Percentiles rank a stretch among this genome's conserved stretches.
Conservation (phyloP, 2,113 vertebrate genomes). For the Indicator indicator region DNA sequence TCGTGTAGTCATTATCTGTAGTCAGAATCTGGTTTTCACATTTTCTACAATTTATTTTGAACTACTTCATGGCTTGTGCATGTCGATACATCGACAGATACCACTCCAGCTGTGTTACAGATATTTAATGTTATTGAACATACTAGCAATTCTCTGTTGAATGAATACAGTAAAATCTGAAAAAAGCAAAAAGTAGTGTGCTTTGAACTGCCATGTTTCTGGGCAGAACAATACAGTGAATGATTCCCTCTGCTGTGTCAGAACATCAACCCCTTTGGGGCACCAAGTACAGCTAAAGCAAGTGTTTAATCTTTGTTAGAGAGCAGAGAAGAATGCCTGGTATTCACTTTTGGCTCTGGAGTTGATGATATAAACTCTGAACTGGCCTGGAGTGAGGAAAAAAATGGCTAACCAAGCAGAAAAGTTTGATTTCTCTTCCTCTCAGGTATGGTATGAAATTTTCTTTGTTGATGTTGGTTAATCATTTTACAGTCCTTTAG, state of each 20-base stretch:
- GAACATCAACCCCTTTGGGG: background rate
- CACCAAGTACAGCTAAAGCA: background rate
- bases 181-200: background rate
- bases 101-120: conserved; percentile 9
- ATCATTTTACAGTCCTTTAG: background rate
- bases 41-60: background rate
- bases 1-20: background rate
- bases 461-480: background rate
- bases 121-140: background rate
- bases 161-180: conserved; percentile 1
- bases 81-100: background rate
- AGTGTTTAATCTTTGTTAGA: background rate
- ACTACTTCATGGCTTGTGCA: background rate
- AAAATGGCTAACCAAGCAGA: background rate
- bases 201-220: conserved; percentile 17
- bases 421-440: conserved; percentile 1
- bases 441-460: background rate
- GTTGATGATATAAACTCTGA: background rate
- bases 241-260: background rate
- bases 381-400: background rate
- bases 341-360: background rate
- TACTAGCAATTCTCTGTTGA: background rate
- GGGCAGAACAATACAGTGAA: conserved; percentile 4
- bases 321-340: background rate
- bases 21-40: background rate